Evolutionary conservation across 1,140 invertebrate genomes (phyloP).

Genomic region (Drosophila neocordata): DNA sequence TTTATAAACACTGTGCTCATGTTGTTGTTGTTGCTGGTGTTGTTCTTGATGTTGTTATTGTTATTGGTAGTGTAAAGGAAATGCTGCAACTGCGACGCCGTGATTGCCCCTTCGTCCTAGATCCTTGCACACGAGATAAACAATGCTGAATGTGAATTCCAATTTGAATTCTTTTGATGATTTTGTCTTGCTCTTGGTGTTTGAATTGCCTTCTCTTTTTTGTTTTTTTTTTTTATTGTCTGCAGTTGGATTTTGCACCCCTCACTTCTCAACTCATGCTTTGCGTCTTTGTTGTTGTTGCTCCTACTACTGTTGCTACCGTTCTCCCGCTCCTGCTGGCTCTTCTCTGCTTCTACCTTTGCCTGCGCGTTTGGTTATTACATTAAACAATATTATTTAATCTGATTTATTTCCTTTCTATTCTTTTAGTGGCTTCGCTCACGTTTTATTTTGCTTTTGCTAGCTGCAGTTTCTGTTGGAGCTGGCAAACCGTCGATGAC

Average conservation of each 20-base stretch:
- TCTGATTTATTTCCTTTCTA: background rate
- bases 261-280: slow-evolving; percentile 13
- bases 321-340: background rate
- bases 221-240: slow-evolving; percentile 2
- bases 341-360: background rate
- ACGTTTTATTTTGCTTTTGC: slow-evolving; percentile 18
- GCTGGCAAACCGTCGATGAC: background rate
- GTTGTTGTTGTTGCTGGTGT: slow-evolving; percentile 38
- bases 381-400: slow-evolving; percentile 6
- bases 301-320: background rate
- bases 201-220: background rate
- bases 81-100: slow-evolving; percentile 20
- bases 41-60: slow-evolving; percentile 15
- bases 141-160: slow-evolving; percentile 2
- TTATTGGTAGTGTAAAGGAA: background rate
- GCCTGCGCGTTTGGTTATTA: background rate
- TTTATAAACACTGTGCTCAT: slow-evolving; percentile 83
- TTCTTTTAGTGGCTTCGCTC: slow-evolving; percentile 6
- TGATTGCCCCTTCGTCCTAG: slow-evolving; percentile 24
- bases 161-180: slow-evolving; percentile 4
- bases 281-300: slow-evolving; percentile 14
- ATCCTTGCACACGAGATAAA: slow-evolving; percentile 1
- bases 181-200: background rate
- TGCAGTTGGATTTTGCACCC: slow-evolving; percentile 11
- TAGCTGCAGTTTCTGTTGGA: slow-evolving; percentile 4